These are phyloP conservation scores for Anodontia alba DNA, from an alignment of 2,888 invertebrate species.

Conservation along the genomic window DNA sequence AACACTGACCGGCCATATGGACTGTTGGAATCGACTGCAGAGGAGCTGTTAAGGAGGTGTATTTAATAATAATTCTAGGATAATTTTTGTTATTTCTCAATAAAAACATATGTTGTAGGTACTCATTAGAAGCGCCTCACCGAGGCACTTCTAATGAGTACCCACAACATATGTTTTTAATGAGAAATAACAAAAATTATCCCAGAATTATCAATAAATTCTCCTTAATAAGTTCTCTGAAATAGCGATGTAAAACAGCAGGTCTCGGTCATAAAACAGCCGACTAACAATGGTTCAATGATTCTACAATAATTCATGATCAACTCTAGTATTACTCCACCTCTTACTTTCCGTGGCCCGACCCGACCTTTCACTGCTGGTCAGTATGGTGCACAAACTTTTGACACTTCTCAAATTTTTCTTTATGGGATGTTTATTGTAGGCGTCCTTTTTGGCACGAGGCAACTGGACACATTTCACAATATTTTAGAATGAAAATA, in stretches of 20 bases:
- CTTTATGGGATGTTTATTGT: slow-evolving; percentile 59
- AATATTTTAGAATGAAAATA: slow-evolving; percentile 41
- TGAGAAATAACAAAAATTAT: too few species aligned
- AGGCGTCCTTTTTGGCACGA: slow-evolving; percentile 41
- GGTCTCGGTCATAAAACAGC: slow-evolving; percentile 1
- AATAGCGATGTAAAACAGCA: slow-evolving; percentile 13
- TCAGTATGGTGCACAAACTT: slow-evolving; percentile 10
- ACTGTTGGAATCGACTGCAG: neutral
- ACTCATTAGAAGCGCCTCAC: too few species aligned
- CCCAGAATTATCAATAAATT: too few species aligned
- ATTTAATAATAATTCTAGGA: too few species aligned
- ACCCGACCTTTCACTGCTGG: neutral
- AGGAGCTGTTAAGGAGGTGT: too few species aligned
- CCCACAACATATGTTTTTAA: too few species aligned
- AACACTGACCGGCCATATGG: slow-evolving; percentile 13
- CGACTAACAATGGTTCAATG: neutral
- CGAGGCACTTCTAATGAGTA: too few species aligned
- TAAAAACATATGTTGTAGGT: too few species aligned
- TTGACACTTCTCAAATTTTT: slow-evolving; percentile 64
- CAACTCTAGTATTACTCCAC: too few species aligned
- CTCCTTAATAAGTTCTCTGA: too few species aligned
- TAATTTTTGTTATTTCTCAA: too few species aligned
- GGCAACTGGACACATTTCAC: slow-evolving; percentile 39
- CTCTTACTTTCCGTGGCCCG: slow-evolving; percentile 16
- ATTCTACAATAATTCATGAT: neutral